A percentile compares a stretch with the other conserved stretches of the same genome.
Evolutionary conservation across 2,797 vertebrate genomes (phyloP).

Genomic region (Muscicapa striata): DNA sequence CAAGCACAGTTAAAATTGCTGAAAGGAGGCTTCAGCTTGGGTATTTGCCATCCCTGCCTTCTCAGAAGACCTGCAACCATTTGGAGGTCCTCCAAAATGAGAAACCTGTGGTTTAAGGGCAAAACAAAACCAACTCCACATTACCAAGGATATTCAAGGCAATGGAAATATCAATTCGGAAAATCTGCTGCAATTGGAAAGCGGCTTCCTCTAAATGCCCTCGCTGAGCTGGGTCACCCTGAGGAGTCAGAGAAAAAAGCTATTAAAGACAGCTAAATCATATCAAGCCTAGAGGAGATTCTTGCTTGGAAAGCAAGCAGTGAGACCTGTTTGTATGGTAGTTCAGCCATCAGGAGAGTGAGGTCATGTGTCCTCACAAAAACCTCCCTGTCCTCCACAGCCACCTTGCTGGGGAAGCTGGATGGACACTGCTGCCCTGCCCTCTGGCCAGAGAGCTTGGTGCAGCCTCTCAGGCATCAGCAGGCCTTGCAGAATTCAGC

Average conservation of each 20-base stretch:
- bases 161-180: constrained; percentile 84
- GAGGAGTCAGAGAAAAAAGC: constrained; percentile 47
- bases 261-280: constrained; percentile 10
- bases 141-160: constrained; percentile 83
- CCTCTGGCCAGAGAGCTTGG: background rate
- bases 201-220: constrained; percentile 80
- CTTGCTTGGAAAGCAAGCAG: background rate
- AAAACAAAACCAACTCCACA: constrained; percentile 28
- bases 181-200: constrained; percentile 80
- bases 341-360: background rate
- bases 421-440: background rate
- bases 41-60: constrained; percentile 42
- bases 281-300: background rate
- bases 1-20: constrained; percentile 30
- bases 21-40: constrained; percentile 49
- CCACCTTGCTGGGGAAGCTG: background rate
- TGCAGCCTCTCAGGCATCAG: background rate
- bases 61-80: constrained; percentile 48
- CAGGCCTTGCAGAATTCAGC: background rate
- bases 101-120: constrained; percentile 35
- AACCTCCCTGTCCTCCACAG: background rate
- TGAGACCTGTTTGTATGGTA: background rate
- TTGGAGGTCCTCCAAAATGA: constrained; percentile 53
- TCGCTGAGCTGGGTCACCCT: constrained; percentile 70
- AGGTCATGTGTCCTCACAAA: background rate